Evolutionary conservation across 2,888 invertebrate species (phyloP), one percentile per base, ranked within the genome.

Genomic region (Sinodicranocentrus sp.): DNA sequence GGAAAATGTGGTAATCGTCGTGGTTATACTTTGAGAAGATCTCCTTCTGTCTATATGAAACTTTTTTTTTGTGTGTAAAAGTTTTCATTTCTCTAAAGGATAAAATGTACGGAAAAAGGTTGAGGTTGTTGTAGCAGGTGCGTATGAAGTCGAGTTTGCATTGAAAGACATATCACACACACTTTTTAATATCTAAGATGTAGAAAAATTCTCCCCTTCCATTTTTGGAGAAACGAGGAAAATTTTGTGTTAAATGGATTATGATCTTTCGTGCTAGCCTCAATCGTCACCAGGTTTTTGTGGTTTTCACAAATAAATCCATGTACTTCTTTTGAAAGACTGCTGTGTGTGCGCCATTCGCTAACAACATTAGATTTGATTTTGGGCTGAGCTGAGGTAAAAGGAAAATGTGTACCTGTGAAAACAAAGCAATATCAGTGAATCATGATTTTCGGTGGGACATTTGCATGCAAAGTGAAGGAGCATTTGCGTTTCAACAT

Each of bases 1-100:
- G 33, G 33, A 33, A 63, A 63, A 63, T 63, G 63, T 17, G 63
- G 63, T 63, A 63, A 63, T 63, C 33, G 63, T 28, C 8, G 63
- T 63, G 63, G 63, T 63, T 63, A 63, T 33, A 25, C 25, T 13
- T 17, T 23, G 26, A 10, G 26, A 59, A 17, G 59, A 59, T 26
- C n/a, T n/a, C n/a, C n/a, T n/a, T n/a, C 52, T 10, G n/a, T 52
- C 19, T 52, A 19, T 52, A 19, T 52, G 26, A 59, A 59, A 59
- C 25, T 59, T 59, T 57, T 59, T 13, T 17, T 52, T 52, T n/a
- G 5, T 17, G 6, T 25, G n/a, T 1, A 28, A 63, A 33, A 63
- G 33, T 63, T 33, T 63, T 61, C n/a, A 23, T 25, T 26, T 26
- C 17, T 25, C 59, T n/a, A 59, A 25, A 25, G 59, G 59, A 59